Conservation (phyloP, 2,113 vertebrate species). For the Spheniscus mendiculus region DNA sequence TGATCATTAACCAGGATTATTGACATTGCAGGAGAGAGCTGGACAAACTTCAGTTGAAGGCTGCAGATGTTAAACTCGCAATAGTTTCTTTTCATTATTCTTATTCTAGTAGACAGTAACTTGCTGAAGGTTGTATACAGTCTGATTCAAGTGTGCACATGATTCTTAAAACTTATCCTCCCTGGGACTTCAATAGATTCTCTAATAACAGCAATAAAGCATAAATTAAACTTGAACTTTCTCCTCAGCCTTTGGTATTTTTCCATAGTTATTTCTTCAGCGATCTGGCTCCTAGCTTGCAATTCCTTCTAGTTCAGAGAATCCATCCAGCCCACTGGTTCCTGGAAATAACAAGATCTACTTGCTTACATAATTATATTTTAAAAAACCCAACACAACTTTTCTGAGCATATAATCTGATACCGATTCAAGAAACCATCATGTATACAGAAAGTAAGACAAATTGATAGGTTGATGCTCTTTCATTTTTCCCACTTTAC, state of each 20-base stretch:
- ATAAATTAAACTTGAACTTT: neutral
- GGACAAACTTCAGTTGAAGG: neutral
- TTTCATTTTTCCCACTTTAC: neutral
- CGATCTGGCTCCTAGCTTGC: neutral
- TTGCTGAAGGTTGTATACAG: neutral
- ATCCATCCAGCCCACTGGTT: neutral
- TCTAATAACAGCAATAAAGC: neutral
- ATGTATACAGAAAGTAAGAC: neutral
- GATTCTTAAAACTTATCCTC: neutral
- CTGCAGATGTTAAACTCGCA: neutral
- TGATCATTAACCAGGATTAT: neutral
- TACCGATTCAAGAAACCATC: neutral
- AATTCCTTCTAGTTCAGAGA: neutral
- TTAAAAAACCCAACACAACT: accelerated
- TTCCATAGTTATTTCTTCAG: neutral
- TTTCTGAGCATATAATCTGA: neutral
- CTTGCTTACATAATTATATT: neutral
- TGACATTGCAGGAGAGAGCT: neutral
- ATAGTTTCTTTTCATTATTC: neutral
- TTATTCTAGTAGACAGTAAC: neutral
- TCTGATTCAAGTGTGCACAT: neutral
- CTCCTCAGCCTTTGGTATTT: neutral
- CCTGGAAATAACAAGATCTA: neutral
- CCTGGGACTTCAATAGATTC: neutral
- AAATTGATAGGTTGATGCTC: accelerated